phyloP scores from a whole-genome alignment of 1,140 invertebrate genomes.

The Drosophila ercepeae region DNA sequence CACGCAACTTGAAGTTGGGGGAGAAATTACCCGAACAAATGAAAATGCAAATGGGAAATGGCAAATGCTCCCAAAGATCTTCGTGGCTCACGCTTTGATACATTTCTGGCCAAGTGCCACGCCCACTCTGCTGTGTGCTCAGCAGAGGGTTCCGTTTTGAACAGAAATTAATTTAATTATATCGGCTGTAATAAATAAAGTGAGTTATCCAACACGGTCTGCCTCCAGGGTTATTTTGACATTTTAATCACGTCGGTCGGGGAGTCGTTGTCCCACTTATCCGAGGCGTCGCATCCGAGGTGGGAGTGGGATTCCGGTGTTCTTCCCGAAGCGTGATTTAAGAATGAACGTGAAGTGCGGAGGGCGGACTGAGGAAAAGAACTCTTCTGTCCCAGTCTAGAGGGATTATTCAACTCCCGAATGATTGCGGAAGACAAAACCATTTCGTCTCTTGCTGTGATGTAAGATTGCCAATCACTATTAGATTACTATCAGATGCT shows the following conservation, averaged over 20 bases:
- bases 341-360: conserved; percentile 1
- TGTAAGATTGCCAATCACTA: conserved; percentile 15
- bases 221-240: conserved; percentile 48
- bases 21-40: conserved; percentile 19
- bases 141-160: conserved; percentile 4
- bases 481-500: not conserved
- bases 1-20: conserved; percentile 56
- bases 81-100: conserved; percentile 67
- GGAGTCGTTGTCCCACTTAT: conserved; percentile 52
- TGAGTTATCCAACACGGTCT: conserved; percentile 52
- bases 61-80: conserved; percentile 53
- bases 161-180: conserved; percentile 74
- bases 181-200: conserved; percentile 71
- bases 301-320: conserved; percentile 15
- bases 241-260: conserved; percentile 71
- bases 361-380: not conserved
- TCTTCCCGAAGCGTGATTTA: conserved; percentile 21
- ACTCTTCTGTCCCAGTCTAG: too few relatives aligned
- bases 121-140: conserved; percentile 24
- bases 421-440: conserved; percentile 12
- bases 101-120: conserved; percentile 52
- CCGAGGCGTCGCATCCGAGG: conserved; percentile 23
- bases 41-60: conserved; percentile 64
- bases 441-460: not conserved
- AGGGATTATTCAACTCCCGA: not conserved